A percentile compares a stretch with the other conserved stretches of the same genome.
Evolutionary conservation across 1,140 invertebrate genomes (phyloP).

Genomic region (Aphelenchoides besseyi): DNA sequence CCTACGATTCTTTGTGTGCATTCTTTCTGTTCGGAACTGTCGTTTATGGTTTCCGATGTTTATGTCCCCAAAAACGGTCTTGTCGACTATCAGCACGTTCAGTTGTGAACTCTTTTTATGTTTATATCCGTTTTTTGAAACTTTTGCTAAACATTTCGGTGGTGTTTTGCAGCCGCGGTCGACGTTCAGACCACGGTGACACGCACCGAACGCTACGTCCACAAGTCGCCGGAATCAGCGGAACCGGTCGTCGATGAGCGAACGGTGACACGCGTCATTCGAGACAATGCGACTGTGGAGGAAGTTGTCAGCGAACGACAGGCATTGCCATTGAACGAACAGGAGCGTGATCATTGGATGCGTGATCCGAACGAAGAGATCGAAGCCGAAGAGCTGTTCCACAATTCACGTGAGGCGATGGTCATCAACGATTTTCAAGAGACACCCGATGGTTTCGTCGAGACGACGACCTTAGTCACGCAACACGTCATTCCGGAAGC

Average conservation of each 20-base stretch:
- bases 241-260: constrained; percentile 59
- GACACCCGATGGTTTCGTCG: constrained; percentile 30
- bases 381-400: constrained; percentile 32
- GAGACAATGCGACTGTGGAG: constrained; percentile 47
- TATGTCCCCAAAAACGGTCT: neutral
- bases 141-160: neutral
- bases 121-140: neutral
- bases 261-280: constrained; percentile 49
- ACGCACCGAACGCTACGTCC: constrained; percentile 48
- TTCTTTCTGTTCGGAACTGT: too few relatives aligned
- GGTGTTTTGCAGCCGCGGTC: constrained; percentile 26
- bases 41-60: neutral
- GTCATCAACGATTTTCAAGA: constrained; percentile 31
- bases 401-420: constrained; percentile 45
- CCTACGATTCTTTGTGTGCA: neutral
- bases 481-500: constrained; percentile 37
- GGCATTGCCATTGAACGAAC: constrained; percentile 49
- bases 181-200: constrained; percentile 40
- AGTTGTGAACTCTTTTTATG: neutral
- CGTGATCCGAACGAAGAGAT: constrained; percentile 23
- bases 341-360: constrained; percentile 52
- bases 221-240: constrained; percentile 29
- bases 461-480: constrained; percentile 46
- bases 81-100: too few relatives aligned
- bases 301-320: constrained; percentile 44